These are phyloP conservation scores for Zootermopsis nevadensis DNA, from an alignment of 2,888 invertebrate species.

Conservation along the genomic window DNA sequence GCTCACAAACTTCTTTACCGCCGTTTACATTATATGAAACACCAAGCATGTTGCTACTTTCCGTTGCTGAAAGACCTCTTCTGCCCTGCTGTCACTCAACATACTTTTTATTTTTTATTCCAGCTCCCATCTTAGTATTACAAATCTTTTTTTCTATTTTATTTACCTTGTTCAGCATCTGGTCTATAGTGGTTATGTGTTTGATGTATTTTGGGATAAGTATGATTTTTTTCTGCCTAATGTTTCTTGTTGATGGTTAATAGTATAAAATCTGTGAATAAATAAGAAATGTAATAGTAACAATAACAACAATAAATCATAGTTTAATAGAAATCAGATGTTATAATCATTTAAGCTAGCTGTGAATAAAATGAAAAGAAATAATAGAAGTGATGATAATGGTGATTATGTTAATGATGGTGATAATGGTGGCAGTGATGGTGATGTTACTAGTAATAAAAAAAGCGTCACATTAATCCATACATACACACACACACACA, in stretches of 20 bases:
- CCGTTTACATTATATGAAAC: constrained; percentile 19
- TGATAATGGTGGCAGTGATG: too few species aligned
- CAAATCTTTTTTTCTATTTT: not conserved
- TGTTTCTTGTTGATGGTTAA: too few species aligned
- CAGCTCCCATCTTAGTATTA: not conserved
- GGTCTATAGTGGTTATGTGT: too few species aligned
- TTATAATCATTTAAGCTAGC: not conserved
- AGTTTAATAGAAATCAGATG: not conserved
- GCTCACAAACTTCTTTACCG: not conserved
- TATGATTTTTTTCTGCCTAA: too few species aligned
- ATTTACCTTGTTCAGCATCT: not conserved
- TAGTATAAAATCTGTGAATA: too few species aligned
- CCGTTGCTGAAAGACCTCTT: not conserved
- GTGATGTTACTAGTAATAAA: too few species aligned
- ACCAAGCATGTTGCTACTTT: not conserved
- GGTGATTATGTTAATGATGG: not conserved
- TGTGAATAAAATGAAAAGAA: too few species aligned
- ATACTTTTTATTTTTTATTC: not conserved
- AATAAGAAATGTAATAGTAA: not conserved
- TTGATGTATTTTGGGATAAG: too few species aligned
- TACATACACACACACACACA: too few species aligned
- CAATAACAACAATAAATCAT: not conserved
- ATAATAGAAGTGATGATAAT: too few species aligned
- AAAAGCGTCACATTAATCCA: too few species aligned
- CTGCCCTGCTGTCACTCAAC: constrained; percentile 1